Evolutionary conservation across 1,140 invertebrate species (phyloP).

Genomic region (Eciton burchellii): DNA sequence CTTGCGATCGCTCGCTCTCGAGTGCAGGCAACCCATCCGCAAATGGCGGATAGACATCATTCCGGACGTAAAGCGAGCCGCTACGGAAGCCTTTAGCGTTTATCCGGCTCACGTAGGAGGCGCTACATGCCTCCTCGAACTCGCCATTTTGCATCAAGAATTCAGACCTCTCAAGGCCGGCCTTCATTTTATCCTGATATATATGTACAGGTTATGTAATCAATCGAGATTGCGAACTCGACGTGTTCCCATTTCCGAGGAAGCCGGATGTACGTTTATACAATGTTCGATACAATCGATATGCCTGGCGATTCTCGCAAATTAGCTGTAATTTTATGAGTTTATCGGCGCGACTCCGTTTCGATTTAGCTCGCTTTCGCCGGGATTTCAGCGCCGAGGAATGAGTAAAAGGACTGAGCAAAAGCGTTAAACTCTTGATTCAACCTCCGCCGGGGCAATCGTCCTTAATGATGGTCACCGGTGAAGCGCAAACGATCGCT

Average conservation of each 20-base stretch:
- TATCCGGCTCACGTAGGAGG: conserved; percentile 56
- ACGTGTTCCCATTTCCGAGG: too few species aligned
- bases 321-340: too few species aligned
- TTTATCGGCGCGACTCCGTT: background rate
- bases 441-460: conserved; percentile 30
- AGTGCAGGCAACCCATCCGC: conserved; percentile 29
- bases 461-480: conserved; percentile 49
- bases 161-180: conserved; percentile 16
- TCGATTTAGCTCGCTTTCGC: background rate
- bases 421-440: conserved; percentile 47
- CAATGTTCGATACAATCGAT: too few species aligned
- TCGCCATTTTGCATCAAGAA: conserved; percentile 21
- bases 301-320: too few species aligned
- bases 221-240: too few species aligned
- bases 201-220: background rate
- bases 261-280: too few species aligned
- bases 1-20: conserved; percentile 37
- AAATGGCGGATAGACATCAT: conserved; percentile 58
- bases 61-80: conserved; percentile 28
- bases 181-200: background rate
- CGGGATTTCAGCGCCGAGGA: conserved; percentile 1
- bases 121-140: conserved; percentile 6
- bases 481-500: conserved; percentile 49
- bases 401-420: conserved; percentile 7
- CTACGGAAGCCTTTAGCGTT: conserved; percentile 29